A percentile compares a stretch with the other conserved stretches of the same genome.
Conservation (phyloP, 2,888 invertebrate genomes). For the Noctua fimbriata region DNA sequence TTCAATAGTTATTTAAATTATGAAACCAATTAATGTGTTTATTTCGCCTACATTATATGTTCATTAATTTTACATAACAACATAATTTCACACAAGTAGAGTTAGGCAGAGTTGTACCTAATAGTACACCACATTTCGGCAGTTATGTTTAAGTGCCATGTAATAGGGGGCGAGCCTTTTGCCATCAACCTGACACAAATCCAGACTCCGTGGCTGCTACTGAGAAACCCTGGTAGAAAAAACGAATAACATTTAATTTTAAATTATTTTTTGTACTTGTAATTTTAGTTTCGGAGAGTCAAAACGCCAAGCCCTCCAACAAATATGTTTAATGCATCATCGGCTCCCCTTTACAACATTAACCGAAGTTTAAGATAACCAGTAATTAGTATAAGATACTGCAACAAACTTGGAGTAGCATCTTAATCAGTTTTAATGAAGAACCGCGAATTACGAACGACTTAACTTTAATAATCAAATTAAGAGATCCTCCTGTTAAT, state of each 20-base stretch:
- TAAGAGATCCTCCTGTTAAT: conserved; percentile 52
- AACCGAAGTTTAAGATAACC: conserved; percentile 34
- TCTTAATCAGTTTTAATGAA: conserved; percentile 60
- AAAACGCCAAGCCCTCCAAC: not conserved
- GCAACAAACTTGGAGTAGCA: conserved; percentile 43
- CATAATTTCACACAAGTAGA: too few relatives aligned
- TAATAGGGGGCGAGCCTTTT: too few relatives aligned
- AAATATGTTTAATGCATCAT: not conserved
- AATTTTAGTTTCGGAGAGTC: not conserved
- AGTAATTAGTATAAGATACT: conserved; percentile 51
- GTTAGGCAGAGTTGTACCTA: too few relatives aligned
- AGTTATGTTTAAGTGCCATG: too few relatives aligned
- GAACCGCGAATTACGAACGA: conserved; percentile 45
- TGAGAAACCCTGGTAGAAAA: too few relatives aligned
- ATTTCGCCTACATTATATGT: too few relatives aligned
- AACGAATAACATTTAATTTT: too few relatives aligned
- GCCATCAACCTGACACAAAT: too few relatives aligned
- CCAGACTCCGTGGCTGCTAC: too few relatives aligned
- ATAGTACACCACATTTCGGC: too few relatives aligned
- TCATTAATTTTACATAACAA: too few relatives aligned
- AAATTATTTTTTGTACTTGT: not conserved
- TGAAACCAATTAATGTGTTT: too few relatives aligned
- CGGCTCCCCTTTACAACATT: not conserved
- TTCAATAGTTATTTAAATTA: not conserved
- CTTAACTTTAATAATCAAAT: conserved; percentile 53